Conservation (phyloP, 1,140 invertebrate genomes). For the Scaptomyza graminum region DNA sequence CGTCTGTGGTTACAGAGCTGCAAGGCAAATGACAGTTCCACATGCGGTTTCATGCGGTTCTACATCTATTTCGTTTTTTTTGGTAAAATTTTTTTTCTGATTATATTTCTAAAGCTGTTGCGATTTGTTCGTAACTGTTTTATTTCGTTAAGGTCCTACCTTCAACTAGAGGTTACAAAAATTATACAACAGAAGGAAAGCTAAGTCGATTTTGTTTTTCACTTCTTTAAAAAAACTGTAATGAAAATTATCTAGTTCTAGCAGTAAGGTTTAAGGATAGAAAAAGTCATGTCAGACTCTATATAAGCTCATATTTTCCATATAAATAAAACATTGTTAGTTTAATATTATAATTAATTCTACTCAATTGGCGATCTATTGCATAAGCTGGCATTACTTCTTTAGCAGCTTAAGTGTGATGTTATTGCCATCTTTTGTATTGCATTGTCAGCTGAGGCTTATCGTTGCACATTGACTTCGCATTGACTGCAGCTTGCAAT, state of each 20-base stretch:
- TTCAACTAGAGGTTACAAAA: neutral
- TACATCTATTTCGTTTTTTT: neutral
- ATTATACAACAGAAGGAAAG: too few relatives aligned
- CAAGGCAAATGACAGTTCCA: slow-evolving; percentile 43
- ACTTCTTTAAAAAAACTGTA: neutral
- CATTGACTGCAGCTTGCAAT: slow-evolving; percentile 41
- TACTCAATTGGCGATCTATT: slow-evolving; percentile 18
- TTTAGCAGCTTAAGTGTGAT: slow-evolving; percentile 11
- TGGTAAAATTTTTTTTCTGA: too few relatives aligned
- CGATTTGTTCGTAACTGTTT: neutral
- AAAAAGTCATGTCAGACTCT: too few relatives aligned
- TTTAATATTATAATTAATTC: slow-evolving; percentile 12
- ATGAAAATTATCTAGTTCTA: too few relatives aligned
- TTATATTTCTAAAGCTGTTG: neutral
- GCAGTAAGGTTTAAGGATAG: too few relatives aligned
- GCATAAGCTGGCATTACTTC: slow-evolving; percentile 18
- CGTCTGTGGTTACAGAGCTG: slow-evolving; percentile 51
- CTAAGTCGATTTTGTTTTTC: too few relatives aligned
- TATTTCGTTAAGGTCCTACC: neutral
- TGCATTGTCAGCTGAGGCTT: slow-evolving; percentile 37
- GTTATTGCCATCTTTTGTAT: slow-evolving; percentile 27
- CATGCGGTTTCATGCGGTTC: slow-evolving; percentile 30
- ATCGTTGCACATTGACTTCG: slow-evolving; percentile 18
- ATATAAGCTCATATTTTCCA: too few relatives aligned
- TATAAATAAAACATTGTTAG: neutral